These are phyloP conservation scores for Calliopsis andreniformis DNA, from an alignment of 1,140 invertebrate genomes.

Conservation along the genomic window DNA sequence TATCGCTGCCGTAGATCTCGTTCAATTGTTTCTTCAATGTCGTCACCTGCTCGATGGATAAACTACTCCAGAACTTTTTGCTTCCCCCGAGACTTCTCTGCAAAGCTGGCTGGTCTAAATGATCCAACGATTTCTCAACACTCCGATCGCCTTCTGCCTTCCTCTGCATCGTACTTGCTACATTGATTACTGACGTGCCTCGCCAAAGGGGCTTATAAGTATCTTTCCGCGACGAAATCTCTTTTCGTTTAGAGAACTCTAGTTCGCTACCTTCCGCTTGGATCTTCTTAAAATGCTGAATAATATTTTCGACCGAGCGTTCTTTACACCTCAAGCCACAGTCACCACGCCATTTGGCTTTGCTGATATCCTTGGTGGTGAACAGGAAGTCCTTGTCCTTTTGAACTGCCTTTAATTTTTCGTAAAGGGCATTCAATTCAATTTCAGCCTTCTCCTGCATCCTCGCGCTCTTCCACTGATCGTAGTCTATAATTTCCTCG, in stretches of 20 bases:
- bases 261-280: conserved; percentile 79
- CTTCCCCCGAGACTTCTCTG: conserved; percentile 85
- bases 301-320: conserved; percentile 92
- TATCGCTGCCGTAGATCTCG: conserved; percentile 89
- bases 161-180: conserved; percentile 86
- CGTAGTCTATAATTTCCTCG: conserved; percentile 92
- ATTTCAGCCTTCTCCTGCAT: conserved; percentile 90
- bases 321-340: conserved; percentile 90
- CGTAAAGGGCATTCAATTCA: conserved; percentile 89
- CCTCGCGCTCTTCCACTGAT: conserved; percentile 91
- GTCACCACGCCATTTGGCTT: conserved; percentile 88
- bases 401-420: conserved; percentile 89
- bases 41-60: conserved; percentile 92
- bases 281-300: conserved; percentile 86
- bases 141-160: conserved; percentile 73
- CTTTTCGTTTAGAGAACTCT: conserved; percentile 76
- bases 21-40: conserved; percentile 90
- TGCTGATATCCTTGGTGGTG: conserved; percentile 86
- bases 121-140: conserved; percentile 59
- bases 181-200: conserved; percentile 89
- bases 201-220: conserved; percentile 91
- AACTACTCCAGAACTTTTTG: conserved; percentile 90
- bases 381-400: conserved; percentile 92
- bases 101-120: conserved; percentile 63
- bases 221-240: conserved; percentile 83